Base-by-base conservation (phyloP, 2,888 invertebrate species). In the Platycheirus rosarum region DNA sequence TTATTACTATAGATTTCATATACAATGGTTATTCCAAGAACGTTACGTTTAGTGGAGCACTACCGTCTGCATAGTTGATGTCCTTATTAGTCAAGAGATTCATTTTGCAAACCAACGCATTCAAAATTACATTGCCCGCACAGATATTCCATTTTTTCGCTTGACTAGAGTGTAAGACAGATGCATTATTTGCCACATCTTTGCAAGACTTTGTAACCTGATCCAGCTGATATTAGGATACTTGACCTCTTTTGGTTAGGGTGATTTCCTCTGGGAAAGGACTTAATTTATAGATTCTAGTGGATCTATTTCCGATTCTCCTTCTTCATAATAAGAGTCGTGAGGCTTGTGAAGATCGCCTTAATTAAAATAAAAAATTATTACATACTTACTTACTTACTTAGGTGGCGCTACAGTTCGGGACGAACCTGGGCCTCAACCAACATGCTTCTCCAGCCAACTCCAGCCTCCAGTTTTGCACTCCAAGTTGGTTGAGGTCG, bases 131-230 rank as follows among this genome's bases (percentile, higher is more conserved):
- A 90, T 97, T 89, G 5, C 98, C 98, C 1, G 99, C 98, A 88
- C 99, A 99, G 18, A 98, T 93, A 88, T 99, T 99, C 99, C 99
- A 99, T 89, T 99, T 99, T 88, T 99, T 99, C 44, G 99, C 99
- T 18, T 93, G 93, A 0, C 98, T 98, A 5, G 94, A 93, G 88
- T 99, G 99, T 6, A 98, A 91, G 0, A 96, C 94, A 85, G 97
- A 96, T 0, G 95, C 97, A 68, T 95, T 95, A 29, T 96, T 96
- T 80, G 94, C 94, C 0, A 96, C 93, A 0, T 99, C 94, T 87
- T n/a, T 97, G 94, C 18, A 96, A 88, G 8, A 93, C 93, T 90
- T 96, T 96, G 87, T 94, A 96, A 3, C 96, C 96, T 40, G 89
- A 88, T 0, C 98, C 98, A 2, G 96, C 98, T 0, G 97, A 97